Evolutionary conservation across 1,140 invertebrate genomes (phyloP).

Genomic region (Scaptodrosophila lebanonensis): DNA sequence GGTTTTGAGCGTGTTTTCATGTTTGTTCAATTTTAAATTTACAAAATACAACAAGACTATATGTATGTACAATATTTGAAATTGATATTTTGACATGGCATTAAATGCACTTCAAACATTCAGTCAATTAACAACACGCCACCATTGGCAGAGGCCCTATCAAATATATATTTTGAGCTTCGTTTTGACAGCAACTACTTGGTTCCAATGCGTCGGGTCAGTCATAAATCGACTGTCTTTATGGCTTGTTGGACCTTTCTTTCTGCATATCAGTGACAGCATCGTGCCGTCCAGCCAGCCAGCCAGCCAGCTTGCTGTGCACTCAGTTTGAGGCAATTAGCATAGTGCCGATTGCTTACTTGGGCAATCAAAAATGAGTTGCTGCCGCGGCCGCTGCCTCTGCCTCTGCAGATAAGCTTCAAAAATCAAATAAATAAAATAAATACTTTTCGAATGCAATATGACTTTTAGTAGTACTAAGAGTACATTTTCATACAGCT

Average conservation of each 20-base stretch:
- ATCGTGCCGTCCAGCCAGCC: constrained; percentile 2
- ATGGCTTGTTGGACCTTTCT: too few species aligned
- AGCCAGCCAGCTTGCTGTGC: constrained; percentile 1
- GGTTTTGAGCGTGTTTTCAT: constrained; percentile 29
- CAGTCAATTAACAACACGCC: constrained; percentile 34
- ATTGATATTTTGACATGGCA: constrained; percentile 42
- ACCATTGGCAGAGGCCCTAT: too few species aligned
- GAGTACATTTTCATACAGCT: too few species aligned
- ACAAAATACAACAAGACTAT: too few species aligned
- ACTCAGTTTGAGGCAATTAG: constrained; percentile 11
- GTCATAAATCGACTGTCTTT: constrained; percentile 17
- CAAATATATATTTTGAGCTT: constrained; percentile 5
- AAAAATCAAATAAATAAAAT: too few species aligned
- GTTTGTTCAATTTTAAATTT: constrained; percentile 8
- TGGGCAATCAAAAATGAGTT: neutral
- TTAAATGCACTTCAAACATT: constrained; percentile 21
- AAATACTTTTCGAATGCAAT: too few species aligned
- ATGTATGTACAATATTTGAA: constrained; percentile 13
- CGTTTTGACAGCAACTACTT: constrained; percentile 20
- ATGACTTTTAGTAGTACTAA: too few species aligned
- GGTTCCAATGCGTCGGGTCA: neutral
- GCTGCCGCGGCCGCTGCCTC: too few species aligned
- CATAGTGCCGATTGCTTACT: constrained; percentile 10
- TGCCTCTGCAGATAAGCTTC: too few species aligned
- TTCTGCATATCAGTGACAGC: constrained; percentile 5